Base-by-base conservation (phyloP, 2,113 vertebrate genomes). In the Turdus rufiventris region DNA sequence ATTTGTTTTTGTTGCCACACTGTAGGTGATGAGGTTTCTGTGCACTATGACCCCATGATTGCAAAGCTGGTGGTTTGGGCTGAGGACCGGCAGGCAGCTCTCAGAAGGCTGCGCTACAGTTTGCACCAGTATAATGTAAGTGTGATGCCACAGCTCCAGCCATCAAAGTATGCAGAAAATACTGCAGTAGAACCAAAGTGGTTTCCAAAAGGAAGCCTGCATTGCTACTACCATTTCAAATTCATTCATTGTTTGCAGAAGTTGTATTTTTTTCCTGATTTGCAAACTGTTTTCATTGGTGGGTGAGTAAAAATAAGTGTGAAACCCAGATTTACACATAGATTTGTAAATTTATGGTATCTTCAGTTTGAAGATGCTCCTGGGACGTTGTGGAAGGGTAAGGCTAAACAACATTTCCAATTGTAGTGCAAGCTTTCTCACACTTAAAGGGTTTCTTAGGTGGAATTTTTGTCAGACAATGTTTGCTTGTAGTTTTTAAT, bases 11-110 rank as follows among this genome's bases (percentile, higher is more conserved):
- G 21, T 10, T 56, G 36, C 8, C 89, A 3, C 62, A 4, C 95
- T 96, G 50, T 68, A 99, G 99, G 99, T 62, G 99, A 99, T 68
- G 99, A 99, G 45, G 99, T 99, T 68, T 99, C 99, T 1, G 98
- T 98, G 63, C 98, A 99, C 75, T 99, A 99, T 28, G 99, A 99
- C 87, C 99, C 99, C 7, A 99, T 99, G 99, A 99, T 99, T 38
- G 99, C 99, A 5, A 99, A 99, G 93, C 97, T 99, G 4, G 99
- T 99, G 9, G 99, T 99, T 10, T 99, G 99, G 99, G 99, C 98
- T 8, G 98, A 99, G 74, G 99, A 99, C 94, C 98, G 99, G 7
- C 96, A 95, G 31, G 98, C 99, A 9, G 99, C 99, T 11, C 96
- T 99, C 90, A 98, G 97, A n/a, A 99, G 98, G 89, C 96, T 99